A percentile compares a stretch with the other conserved stretches of the same genome.
Conservation (phyloP, 1,140 invertebrate species). For the Hyles vespertilio region DNA sequence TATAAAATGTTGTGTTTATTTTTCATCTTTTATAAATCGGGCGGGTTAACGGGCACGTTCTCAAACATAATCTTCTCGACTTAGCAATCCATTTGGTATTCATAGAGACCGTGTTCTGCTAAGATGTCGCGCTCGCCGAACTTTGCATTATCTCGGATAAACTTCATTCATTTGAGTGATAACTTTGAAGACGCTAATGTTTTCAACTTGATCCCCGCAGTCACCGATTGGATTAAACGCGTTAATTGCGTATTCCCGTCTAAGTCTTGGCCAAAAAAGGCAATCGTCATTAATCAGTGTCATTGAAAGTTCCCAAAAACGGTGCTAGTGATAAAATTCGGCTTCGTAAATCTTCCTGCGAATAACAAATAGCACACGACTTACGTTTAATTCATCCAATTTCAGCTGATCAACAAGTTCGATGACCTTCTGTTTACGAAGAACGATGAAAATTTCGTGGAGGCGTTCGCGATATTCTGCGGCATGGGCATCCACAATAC, state of each 20-base stretch:
- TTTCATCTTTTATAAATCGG: too few species aligned
- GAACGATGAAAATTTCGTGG: constrained; percentile 95
- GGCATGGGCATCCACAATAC: constrained; percentile 98
- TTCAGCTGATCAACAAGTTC: constrained; percentile 93
- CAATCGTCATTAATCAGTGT: constrained; percentile 7
- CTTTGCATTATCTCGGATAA: too few species aligned
- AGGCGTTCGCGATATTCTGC: constrained; percentile 98
- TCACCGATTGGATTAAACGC: too few species aligned
- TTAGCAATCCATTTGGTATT: constrained; percentile 1
- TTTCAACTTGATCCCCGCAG: too few species aligned
- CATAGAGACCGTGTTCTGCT: neutral
- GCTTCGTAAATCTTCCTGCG: constrained; percentile 1
- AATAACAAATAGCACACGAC: neutral
- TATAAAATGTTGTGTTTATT: too few species aligned
- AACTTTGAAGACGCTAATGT: too few species aligned
- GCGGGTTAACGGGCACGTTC: too few species aligned
- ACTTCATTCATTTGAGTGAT: too few species aligned
- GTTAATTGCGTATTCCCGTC: neutral
- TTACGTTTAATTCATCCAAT: constrained; percentile 13
- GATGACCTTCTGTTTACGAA: constrained; percentile 91
- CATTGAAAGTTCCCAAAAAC: constrained; percentile 1
- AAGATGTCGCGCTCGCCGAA: too few species aligned
- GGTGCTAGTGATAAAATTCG: neutral
- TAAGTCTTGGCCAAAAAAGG: neutral
- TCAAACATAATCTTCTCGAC: neutral